Base-by-base conservation (phyloP, 2,113 vertebrate species). In the Trochalopteron elliotii region DNA sequence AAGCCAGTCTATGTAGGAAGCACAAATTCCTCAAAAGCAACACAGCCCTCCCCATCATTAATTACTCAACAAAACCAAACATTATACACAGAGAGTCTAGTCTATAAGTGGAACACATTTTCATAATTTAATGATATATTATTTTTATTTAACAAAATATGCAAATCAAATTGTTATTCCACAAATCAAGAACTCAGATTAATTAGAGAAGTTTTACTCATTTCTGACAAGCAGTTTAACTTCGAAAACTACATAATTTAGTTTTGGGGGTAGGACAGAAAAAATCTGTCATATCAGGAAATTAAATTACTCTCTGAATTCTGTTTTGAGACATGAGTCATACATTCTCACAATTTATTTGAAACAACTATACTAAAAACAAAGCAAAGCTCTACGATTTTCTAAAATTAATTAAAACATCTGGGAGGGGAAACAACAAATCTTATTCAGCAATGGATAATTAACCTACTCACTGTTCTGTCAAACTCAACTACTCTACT, bases 151-250 rank as follows among this genome's bases (percentile, higher is more conserved):
- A 55, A 85, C 79, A 89, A 92, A 94, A 92, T 91, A 97, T 78
- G 71, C 74, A 95, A 96, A 97, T 87, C 3, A 93, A 84, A 91
- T 77, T 95, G 57, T 78, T 87, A 96, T 84, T 60, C 80, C 56
- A 95, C 71, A 96, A 96, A 94, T 76, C 30, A 94, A 92, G 57
- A 79, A 67, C 74, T 90, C 39, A 67, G 47, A 83, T 87, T 87
- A 84, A 83, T 93, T 96, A 55, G 8, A 76, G 40, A 96, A 75
- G 44, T 90, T 96, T 92, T 67, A 96, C 74, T 94, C 24, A 87
- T 60, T 93, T 95, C 77, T 90, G 57, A 83, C 67, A 77, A 31
- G n/a, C 42, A 63, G 57, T 63, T 92, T 85, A 50, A 74, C 63
- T 90, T 94, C 30, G 75, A 85, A 95, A 84, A 17, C 5, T 21